phyloP scores from a whole-genome alignment of 2,113 vertebrate genomes.

The Capreolus pygargus region DNA sequence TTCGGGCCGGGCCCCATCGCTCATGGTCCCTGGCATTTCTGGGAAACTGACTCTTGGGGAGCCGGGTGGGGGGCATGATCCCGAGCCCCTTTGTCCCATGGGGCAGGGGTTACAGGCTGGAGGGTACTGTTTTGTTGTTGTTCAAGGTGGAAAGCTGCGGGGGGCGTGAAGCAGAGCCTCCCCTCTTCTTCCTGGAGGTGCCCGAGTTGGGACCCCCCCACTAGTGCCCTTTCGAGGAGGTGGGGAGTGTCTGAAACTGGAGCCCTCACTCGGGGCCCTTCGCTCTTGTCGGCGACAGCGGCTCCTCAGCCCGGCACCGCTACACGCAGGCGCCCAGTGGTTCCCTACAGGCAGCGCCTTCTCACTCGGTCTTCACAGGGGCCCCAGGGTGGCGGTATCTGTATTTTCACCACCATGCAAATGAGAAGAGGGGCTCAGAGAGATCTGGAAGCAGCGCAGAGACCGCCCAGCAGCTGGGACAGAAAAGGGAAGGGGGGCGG shows the following conservation, averaged over 20 bases:
- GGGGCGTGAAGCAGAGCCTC: not conserved
- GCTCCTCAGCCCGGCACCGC: accelerated
- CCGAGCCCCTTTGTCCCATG: not conserved
- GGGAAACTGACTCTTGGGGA: not conserved
- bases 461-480: not conserved
- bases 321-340: accelerated
- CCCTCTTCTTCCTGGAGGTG: not conserved
- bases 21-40: not conserved
- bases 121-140: not conserved
- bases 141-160: accelerated
- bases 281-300: accelerated
- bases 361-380: accelerated
- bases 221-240: not conserved
- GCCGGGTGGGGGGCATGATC: accelerated
- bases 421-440: not conserved
- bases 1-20: no score
- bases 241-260: no score
- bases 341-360: accelerated
- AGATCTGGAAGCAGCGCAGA: not conserved
- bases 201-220: accelerated
- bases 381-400: not conserved
- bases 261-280: not conserved
- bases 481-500: not conserved
- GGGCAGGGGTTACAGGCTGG: not conserved
- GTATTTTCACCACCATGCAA: not conserved